These are phyloP conservation scores for Gnathonemus echidnorhynchus DNA, from an alignment of 2,113 vertebrate species.

Conservation along the genomic window DNA sequence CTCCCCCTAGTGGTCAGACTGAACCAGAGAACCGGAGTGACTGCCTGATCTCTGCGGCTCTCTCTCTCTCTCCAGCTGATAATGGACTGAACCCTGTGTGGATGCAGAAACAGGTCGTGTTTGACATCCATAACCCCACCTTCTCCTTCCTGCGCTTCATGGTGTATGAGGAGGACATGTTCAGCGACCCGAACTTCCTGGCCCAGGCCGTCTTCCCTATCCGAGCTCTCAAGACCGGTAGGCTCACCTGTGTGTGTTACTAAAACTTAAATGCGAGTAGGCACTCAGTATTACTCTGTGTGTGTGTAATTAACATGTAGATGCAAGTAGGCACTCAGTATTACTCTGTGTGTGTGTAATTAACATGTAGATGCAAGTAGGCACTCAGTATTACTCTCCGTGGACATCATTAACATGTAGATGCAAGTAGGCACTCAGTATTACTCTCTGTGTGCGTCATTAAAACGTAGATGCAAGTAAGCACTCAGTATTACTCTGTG, in stretches of 20 bases:
- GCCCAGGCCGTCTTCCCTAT: slow-evolving; percentile 74
- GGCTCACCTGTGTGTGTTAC: not conserved
- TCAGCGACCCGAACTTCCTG: slow-evolving; percentile 82
- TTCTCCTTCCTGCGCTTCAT: slow-evolving; percentile 75
- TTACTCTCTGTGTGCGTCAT: not conserved
- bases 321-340: not conserved
- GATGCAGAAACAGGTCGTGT: slow-evolving; percentile 75
- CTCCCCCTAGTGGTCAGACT: not conserved
- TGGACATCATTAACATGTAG: not conserved
- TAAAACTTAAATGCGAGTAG: not conserved
- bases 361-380: not conserved
- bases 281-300: not conserved
- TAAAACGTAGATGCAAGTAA: not conserved
- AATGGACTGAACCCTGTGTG: slow-evolving; percentile 76
- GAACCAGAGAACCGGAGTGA: not conserved
- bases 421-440: not conserved
- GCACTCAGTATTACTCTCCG: not conserved
- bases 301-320: not conserved
- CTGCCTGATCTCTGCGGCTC: not conserved
- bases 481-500: not conserved
- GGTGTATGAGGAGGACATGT: slow-evolving; percentile 82
- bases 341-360: not conserved
- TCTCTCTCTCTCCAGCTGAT: slow-evolving; percentile 54
- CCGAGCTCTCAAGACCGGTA: slow-evolving; percentile 73
- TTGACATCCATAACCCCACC: slow-evolving; percentile 73